Evolutionary conservation across 1,140 invertebrate genomes (phyloP).

Genomic region (Pseudomyrmex sp.): DNA sequence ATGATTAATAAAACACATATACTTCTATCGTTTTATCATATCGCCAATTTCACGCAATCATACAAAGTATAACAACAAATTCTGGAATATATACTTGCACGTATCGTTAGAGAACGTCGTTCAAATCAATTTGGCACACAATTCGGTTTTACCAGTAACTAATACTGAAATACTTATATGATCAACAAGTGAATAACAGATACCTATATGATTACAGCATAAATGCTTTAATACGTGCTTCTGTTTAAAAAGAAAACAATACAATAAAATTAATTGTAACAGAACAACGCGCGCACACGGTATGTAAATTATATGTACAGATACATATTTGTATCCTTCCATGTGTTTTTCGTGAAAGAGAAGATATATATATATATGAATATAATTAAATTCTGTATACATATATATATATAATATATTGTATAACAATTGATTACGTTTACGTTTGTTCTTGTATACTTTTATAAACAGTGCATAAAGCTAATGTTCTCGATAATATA

Average conservation of each 20-base stretch:
- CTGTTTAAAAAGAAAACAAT: background rate
- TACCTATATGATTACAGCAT: background rate
- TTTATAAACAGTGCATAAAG: constrained; percentile 32
- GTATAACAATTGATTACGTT: constrained; percentile 47
- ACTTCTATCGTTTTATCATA: constrained; percentile 8
- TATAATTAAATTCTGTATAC: background rate
- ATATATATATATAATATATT: constrained; percentile 20
- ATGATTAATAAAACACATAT: constrained; percentile 34
- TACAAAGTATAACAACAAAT: background rate
- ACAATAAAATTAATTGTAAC: background rate
- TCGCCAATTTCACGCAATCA: constrained; percentile 2
- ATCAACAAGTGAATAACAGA: constrained; percentile 14
- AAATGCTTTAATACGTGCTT: background rate
- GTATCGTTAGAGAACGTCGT: background rate
- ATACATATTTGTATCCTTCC: constrained; percentile 5
- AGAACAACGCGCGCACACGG: background rate
- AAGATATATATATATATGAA: constrained; percentile 27
- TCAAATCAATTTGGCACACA: constrained; percentile 25
- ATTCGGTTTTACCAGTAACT: constrained; percentile 4
- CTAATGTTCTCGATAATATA: constrained; percentile 7
- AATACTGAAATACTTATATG: constrained; percentile 15
- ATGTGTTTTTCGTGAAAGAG: background rate
- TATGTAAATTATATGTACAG: constrained; percentile 28
- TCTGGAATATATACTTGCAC: constrained; percentile 13
- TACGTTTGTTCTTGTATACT: constrained; percentile 27